A percentile compares a stretch with the other conserved stretches of the same genome.
Evolutionary conservation across 2,113 vertebrate genomes (phyloP).

Genomic region (Gobio gobio): DNA sequence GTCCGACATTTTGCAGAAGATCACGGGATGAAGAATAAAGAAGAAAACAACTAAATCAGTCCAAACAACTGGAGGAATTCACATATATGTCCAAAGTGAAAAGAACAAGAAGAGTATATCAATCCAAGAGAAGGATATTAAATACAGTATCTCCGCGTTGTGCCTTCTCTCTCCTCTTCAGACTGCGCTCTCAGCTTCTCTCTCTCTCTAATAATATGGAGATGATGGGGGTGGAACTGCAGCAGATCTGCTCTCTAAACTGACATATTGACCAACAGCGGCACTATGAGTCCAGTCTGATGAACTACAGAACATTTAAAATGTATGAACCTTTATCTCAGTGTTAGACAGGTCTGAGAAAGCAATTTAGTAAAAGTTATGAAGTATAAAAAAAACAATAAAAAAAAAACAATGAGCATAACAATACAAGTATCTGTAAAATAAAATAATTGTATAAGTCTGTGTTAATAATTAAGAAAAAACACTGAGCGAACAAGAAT

Average conservation of each 20-base stretch:
- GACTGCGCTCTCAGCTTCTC: conserved; percentile 12
- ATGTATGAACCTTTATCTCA: not conserved
- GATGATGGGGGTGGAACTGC: conserved; percentile 41
- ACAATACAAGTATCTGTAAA: too few relatives aligned
- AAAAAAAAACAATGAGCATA: too few relatives aligned
- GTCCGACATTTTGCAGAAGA: conserved; percentile 24
- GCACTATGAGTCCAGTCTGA: conserved; percentile 15
- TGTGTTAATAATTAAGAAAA: too few relatives aligned
- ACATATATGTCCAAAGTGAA: too few relatives aligned
- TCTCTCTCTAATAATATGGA: conserved; percentile 19
- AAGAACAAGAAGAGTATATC: not conserved
- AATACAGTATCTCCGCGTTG: not conserved
- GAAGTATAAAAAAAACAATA: too few relatives aligned
- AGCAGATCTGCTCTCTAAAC: conserved; percentile 15
- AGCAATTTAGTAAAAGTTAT: not conserved
- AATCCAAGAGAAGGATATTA: not conserved
- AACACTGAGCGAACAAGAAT: too few relatives aligned
- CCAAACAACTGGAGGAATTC: not conserved
- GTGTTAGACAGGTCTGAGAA: not conserved
- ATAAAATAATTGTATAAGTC: too few relatives aligned
- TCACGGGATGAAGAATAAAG: not conserved
- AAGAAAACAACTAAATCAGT: not conserved
- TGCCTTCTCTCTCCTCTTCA: not conserved
- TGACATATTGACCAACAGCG: conserved; percentile 53
- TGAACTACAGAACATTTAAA: not conserved